A percentile compares a stretch with the other conserved stretches of the same genome.
Conservation (phyloP, 1,140 invertebrate genomes). For the Bombus balteatus region DNA sequence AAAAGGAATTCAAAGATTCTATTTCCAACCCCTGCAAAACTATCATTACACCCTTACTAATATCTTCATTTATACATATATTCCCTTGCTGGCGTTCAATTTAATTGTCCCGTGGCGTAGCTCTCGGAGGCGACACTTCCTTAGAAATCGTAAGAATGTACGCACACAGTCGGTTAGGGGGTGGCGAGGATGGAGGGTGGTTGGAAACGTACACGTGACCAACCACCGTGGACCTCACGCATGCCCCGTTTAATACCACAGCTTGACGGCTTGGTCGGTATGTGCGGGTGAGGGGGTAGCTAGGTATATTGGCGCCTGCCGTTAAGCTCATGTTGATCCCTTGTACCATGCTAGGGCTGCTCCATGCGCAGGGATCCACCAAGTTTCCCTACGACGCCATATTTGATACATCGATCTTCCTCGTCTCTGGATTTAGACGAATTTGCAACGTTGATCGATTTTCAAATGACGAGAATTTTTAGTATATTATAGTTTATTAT, state of each 20-base stretch:
- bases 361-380: conserved; percentile 62
- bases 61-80: background rate
- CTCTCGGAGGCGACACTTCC: conserved; percentile 39
- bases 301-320: conserved; percentile 77
- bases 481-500: background rate
- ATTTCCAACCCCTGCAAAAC: background rate
- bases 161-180: conserved; percentile 19
- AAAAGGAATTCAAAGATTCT: background rate
- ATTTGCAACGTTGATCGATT: background rate
- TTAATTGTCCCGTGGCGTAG: conserved; percentile 25
- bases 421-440: background rate
- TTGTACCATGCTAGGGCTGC: conserved; percentile 69
- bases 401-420: conserved; percentile 17
- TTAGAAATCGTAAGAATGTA: conserved; percentile 64
- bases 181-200: background rate
- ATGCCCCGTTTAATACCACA: conserved; percentile 73
- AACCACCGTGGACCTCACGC: conserved; percentile 69
- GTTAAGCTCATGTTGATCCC: conserved; percentile 76
- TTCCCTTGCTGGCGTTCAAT: background rate
- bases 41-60: background rate
- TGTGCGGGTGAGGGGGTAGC: conserved; percentile 52
- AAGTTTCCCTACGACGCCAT: conserved; percentile 56
- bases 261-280: conserved; percentile 69
- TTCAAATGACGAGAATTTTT: background rate
- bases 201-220: conserved; percentile 65